Conservation (phyloP, 53 echinoderm and acorn worm species). For the Temnopleurus reevesii region DNA sequence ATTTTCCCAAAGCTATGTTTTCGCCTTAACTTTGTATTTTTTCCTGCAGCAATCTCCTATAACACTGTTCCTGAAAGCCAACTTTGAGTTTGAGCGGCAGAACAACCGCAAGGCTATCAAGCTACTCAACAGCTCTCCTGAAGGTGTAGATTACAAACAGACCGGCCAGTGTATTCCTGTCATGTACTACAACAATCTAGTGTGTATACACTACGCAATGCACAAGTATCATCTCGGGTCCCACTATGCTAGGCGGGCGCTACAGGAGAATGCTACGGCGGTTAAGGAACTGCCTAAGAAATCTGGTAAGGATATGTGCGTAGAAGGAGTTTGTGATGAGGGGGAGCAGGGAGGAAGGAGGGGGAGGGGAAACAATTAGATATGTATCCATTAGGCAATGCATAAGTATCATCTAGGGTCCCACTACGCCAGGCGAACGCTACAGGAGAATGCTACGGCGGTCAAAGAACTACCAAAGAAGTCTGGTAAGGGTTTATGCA, state of each 20-base stretch:
- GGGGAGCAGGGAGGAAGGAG: too few relatives aligned
- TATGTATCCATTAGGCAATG: constrained; percentile 91
- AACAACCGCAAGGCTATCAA: constrained; percentile 97
- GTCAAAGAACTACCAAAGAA: constrained; percentile 83
- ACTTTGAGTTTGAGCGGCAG: constrained; percentile 97
- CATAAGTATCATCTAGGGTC: constrained; percentile 89
- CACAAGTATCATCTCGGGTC: constrained; percentile 89
- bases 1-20: too few relatives aligned
- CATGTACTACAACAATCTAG: constrained; percentile 94
- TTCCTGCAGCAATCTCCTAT: constrained; percentile 64
- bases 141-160: constrained; percentile 69
- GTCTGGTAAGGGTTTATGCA: constrained; percentile 72
- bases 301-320: constrained; percentile 67
- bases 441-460: constrained; percentile 85
- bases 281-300: constrained; percentile 83
- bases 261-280: constrained; percentile 85
- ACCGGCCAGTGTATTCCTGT: constrained; percentile 88
- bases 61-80: constrained; percentile 90
- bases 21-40: not conserved
- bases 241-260: constrained; percentile 84
- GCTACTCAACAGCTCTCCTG: constrained; percentile 89
- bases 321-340: too few relatives aligned
- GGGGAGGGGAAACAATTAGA: constrained; percentile 90
- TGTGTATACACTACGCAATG: constrained; percentile 92
- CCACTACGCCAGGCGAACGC: constrained; percentile 84